Base-by-base conservation (phyloP, 2,888 invertebrate genomes). In the Sarcophaga rosellei region DNA sequence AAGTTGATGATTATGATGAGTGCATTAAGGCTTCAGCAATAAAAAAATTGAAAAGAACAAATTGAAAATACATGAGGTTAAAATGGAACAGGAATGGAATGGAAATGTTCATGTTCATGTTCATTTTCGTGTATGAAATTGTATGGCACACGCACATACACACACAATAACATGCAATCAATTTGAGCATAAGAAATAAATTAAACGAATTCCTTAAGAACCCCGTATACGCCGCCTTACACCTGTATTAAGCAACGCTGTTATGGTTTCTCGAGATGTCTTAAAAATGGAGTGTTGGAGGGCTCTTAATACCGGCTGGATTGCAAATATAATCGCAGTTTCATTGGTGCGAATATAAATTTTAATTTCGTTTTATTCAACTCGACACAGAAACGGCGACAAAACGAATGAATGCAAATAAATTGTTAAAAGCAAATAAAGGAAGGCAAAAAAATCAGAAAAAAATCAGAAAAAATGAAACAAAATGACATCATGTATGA, bases 1-100 rank as follows among this genome's bases (percentile, higher is more conserved):
- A 77, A 81, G 62, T 69, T 81, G 62, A 82, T 81, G 61, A 74
- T 77, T 78, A 61, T 83, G 83, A 81, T 81, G 77, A 81, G 70
- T 83, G 83, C 83, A 78, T 86, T 77, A 69, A 77, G 44, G 70
- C 20, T 80, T 21, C 21, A 53, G n/a, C 72, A n/a, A 8, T 3
- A 35, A 65, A 25, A 65, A 25, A 23, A 44, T 17, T n/a, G 20
- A 66, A 72, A 12, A 35, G 15, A 59, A 23, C 45, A 57, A 53
- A 78, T 68, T 45, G 4, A 47, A 47, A 74, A 62, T n/a, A 23
- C 63, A 35, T 35, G 63, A 68, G 25, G 35, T 35, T 35, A 35
- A 35, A 2, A 12, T 59, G 35, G 35, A n/a, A n/a, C n/a, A n/a
- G n/a, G n/a, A 8, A 35, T 35, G 35, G 35, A 35, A 35, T 35